Conservation (phyloP, 2,113 vertebrate species). For the Hirundichthys speculiger region DNA sequence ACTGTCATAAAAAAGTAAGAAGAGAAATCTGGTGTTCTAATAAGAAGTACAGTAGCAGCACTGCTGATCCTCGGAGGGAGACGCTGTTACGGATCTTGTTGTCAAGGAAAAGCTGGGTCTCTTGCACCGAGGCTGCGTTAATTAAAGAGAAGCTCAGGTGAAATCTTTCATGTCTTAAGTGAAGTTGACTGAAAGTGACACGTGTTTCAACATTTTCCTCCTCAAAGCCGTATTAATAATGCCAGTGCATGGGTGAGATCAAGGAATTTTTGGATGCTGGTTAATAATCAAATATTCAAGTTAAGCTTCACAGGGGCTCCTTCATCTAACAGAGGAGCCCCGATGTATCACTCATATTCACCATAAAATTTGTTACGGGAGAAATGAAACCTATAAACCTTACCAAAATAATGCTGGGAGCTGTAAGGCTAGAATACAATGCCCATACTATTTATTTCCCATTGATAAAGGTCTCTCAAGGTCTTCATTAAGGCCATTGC, state of each 20-base stretch:
- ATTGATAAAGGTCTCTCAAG: not conserved
- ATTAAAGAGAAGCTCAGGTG: constrained; percentile 1
- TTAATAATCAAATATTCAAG: constrained; percentile 13
- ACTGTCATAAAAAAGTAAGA: constrained; percentile 17
- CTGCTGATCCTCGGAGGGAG: constrained; percentile 11
- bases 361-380: constrained; percentile 6
- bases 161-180: constrained; percentile 16
- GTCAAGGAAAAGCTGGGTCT: constrained; percentile 10
- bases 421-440: constrained; percentile 5
- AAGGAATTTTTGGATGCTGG: not conserved
- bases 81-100: constrained; percentile 20
- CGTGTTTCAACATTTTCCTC: not conserved
- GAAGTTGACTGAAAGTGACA: constrained; percentile 9
- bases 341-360: not conserved
- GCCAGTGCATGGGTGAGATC: not conserved
- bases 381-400: constrained; percentile 7
- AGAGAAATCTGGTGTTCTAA: constrained; percentile 51
- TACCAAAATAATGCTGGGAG: constrained; percentile 1
- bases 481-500: constrained; percentile 16
- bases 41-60: constrained; percentile 29
- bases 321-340: constrained; percentile 1
- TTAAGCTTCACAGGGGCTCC: not conserved
- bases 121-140: constrained; percentile 1
- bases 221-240: not conserved
- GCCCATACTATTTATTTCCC: not conserved